These are phyloP conservation scores for Siderastrea radians DNA, from an alignment of 92 coral and sea anemone genomes.

Conservation along the genomic window DNA sequence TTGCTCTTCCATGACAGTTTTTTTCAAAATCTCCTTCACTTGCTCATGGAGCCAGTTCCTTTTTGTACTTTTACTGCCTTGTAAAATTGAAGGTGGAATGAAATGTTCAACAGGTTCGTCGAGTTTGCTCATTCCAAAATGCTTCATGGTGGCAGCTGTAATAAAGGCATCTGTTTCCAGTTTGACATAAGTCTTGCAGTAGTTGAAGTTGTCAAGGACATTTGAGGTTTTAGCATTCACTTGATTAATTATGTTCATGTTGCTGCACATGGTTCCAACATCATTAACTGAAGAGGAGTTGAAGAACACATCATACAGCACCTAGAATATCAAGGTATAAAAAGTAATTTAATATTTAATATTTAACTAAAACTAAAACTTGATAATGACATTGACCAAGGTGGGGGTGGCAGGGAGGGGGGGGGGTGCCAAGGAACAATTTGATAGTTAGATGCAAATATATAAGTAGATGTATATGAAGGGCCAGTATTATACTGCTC, in stretches of 20 bases:
- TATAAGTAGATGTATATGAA: no score
- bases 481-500: no score
- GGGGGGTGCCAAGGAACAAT: no score
- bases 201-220: constrained; percentile 71
- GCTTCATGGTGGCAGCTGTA: constrained; percentile 57
- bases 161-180: constrained; percentile 73
- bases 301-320: constrained; percentile 49
- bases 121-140: constrained; percentile 59
- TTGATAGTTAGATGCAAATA: no score
- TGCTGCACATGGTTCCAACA: constrained; percentile 70
- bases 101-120: constrained; percentile 38
- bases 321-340: not conserved
- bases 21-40: constrained; percentile 40
- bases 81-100: constrained; percentile 57
- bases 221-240: constrained; percentile 77
- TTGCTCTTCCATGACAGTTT: constrained; percentile 58
- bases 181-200: constrained; percentile 67
- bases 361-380: no score
- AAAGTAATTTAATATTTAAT: not conserved
- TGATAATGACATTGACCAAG: no score
- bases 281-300: constrained; percentile 29
- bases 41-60: constrained; percentile 72
- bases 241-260: constrained; percentile 67
- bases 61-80: constrained; percentile 11
- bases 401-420: no score